Conservation (phyloP, 2,797 vertebrate species). For the Lepilemur septentrionalis region DNA sequence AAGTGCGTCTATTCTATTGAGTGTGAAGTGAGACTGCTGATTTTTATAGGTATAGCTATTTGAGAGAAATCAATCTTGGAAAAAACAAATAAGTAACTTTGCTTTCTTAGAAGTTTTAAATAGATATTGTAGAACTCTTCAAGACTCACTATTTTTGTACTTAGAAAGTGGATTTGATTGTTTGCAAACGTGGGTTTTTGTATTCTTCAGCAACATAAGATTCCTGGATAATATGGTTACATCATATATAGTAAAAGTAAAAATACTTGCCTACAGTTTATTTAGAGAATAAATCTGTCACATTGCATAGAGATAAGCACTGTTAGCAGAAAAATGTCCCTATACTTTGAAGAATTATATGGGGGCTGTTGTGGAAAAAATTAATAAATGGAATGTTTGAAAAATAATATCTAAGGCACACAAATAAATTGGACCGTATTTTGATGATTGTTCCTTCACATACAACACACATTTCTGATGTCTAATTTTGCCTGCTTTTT, state of each 20-base stretch:
- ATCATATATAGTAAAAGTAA: not conserved
- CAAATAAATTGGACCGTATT: not conserved
- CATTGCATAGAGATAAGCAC: not conserved
- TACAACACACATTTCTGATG: not conserved
- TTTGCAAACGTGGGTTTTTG: not conserved
- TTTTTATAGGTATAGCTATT: not conserved
- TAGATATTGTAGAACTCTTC: not conserved
- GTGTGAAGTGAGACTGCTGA: not conserved
- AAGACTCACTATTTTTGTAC: not conserved
- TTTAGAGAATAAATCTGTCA: not conserved
- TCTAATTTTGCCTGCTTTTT: not conserved
- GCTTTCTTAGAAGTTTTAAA: slow-evolving; percentile 14
- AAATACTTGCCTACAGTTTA: not conserved
- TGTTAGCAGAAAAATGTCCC: not conserved
- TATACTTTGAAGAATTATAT: not conserved
- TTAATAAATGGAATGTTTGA: not conserved
- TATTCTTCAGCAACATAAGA: not conserved
- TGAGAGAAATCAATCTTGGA: slow-evolving; percentile 9
- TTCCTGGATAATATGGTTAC: not conserved
- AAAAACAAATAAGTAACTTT: slow-evolving; percentile 14
- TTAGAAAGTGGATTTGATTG: not conserved
- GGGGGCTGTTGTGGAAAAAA: not conserved
- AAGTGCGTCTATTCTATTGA: not conserved
- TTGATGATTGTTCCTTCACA: not conserved
- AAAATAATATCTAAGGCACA: not conserved